Evolutionary conservation across 2,113 vertebrate species (phyloP).

Genomic region (Scatophagus argus): DNA sequence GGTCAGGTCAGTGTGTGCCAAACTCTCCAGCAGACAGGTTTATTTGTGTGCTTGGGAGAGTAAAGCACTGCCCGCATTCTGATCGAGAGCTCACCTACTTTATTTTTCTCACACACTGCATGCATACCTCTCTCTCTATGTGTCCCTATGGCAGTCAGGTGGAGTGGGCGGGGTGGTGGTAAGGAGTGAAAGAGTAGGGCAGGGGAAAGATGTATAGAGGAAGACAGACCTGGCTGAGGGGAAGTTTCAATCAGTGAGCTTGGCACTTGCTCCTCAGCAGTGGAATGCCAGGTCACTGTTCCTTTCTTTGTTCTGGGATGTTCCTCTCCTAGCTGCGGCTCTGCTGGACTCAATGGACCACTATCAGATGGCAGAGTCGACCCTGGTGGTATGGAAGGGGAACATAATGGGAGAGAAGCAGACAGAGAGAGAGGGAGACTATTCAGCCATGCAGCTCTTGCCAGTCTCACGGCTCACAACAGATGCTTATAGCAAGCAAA

Average conservation of each 20-base stretch:
- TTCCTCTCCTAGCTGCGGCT: slow-evolving; percentile 53
- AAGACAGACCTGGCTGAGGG: slow-evolving; percentile 25
- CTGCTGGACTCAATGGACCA: slow-evolving; percentile 48
- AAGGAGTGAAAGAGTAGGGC: slow-evolving; percentile 4
- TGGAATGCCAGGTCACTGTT: slow-evolving; percentile 65
- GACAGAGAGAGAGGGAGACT: slow-evolving; percentile 21
- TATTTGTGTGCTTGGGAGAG: slow-evolving; percentile 63
- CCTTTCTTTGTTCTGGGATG: slow-evolving; percentile 61
- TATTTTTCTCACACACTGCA: slow-evolving; percentile 32
- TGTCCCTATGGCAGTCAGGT: slow-evolving; percentile 44
- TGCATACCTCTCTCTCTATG: slow-evolving; percentile 31
- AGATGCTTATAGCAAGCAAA: slow-evolving; percentile 57
- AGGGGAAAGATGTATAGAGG: neutral
- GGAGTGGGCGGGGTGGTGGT: slow-evolving; percentile 28
- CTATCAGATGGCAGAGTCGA: slow-evolving; percentile 59
- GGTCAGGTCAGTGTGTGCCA: slow-evolving; percentile 74
- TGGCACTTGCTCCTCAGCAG: slow-evolving; percentile 64
- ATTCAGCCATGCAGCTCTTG: slow-evolving; percentile 22
- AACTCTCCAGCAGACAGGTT: slow-evolving; percentile 65
- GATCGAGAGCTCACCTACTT: slow-evolving; percentile 62
- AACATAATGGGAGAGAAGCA: slow-evolving; percentile 36
- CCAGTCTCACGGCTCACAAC: slow-evolving; percentile 36
- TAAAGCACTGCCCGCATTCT: slow-evolving; percentile 70
- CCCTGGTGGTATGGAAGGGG: slow-evolving; percentile 38
- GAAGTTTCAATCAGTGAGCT: slow-evolving; percentile 66